phyloP scores from a whole-genome alignment of 2,888 invertebrate genomes.

The Trachelus stipa region DNA sequence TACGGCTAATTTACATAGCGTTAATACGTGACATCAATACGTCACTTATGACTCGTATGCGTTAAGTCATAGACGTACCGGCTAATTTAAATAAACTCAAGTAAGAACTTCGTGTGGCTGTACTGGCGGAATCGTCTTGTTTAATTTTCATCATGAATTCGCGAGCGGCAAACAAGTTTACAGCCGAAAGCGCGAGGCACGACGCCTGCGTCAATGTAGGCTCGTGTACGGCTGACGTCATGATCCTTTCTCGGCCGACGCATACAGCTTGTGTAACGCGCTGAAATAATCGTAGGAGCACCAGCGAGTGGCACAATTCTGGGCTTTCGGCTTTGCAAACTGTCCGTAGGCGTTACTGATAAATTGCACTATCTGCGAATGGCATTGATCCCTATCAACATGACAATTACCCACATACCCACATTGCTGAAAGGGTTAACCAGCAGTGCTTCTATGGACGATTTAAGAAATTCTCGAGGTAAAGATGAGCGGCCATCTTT shows the following conservation, averaged over 20 bases:
- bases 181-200: constrained; percentile 21
- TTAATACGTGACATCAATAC: background rate
- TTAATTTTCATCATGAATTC: constrained; percentile 56
- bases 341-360: constrained; percentile 60
- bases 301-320: constrained; percentile 44
- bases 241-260: constrained; percentile 32
- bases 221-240: constrained; percentile 37
- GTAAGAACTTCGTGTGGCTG: background rate
- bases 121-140: constrained; percentile 34
- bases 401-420: constrained; percentile 53
- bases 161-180: constrained; percentile 50
- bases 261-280: constrained; percentile 23
- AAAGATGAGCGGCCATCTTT: background rate
- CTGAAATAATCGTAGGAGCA: constrained; percentile 47
- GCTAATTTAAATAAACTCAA: background rate
- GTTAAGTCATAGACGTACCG: background rate
- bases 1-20: background rate
- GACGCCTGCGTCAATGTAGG: constrained; percentile 17
- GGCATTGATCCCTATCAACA: constrained; percentile 65
- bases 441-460: background rate
- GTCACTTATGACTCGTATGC: background rate
- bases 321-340: constrained; percentile 53
- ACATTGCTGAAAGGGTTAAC: background rate
- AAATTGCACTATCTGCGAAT: constrained; percentile 56
- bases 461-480: background rate